Percentiles rank a stretch among this genome's conserved stretches.
Conservation (phyloP, 2,113 vertebrate genomes). For the Esox niger region DNA sequence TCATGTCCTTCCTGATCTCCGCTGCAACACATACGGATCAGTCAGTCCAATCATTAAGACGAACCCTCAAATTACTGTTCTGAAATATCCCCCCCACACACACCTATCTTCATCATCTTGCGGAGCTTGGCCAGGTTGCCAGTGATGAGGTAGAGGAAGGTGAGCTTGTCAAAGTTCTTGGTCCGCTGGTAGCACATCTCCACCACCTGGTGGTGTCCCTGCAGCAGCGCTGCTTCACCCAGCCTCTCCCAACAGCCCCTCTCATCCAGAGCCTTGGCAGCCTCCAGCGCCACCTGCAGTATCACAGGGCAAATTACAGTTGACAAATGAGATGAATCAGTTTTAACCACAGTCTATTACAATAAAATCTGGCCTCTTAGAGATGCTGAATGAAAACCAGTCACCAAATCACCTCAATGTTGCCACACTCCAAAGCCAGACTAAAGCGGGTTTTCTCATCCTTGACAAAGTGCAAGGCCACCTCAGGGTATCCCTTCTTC, state of each 20-base stretch:
- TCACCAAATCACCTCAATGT: constrained; percentile 81
- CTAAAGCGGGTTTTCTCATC: constrained; percentile 97
- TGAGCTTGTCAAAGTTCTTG: constrained; percentile 96
- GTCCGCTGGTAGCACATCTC: constrained; percentile 99
- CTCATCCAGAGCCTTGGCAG: constrained; percentile 92
- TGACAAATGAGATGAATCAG: too few species aligned
- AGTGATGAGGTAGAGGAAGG: constrained; percentile 96
- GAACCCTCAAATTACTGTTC: not conserved
- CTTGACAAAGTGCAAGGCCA: constrained; percentile 95
- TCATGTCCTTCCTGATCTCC: constrained; percentile 98
- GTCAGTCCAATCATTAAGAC: not conserved
- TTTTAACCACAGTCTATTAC: not conserved
- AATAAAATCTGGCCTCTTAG: not conserved
- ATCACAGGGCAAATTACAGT: not conserved
- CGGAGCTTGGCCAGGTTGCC: constrained; percentile 95
- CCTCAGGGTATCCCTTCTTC: constrained; percentile 96
- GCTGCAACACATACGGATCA: constrained; percentile 67
- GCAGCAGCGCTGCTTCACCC: constrained; percentile 88
- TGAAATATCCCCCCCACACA: not conserved
- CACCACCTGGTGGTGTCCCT: constrained; percentile 98
- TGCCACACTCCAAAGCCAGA: constrained; percentile 89
- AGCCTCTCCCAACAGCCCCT: constrained; percentile 96
- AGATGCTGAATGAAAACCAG: not conserved
- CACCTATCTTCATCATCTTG: constrained; percentile 98
- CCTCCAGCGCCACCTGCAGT: constrained; percentile 88